Evolutionary conservation across 1,140 invertebrate species (phyloP).

Genomic region (Xylocopa sonorina): DNA sequence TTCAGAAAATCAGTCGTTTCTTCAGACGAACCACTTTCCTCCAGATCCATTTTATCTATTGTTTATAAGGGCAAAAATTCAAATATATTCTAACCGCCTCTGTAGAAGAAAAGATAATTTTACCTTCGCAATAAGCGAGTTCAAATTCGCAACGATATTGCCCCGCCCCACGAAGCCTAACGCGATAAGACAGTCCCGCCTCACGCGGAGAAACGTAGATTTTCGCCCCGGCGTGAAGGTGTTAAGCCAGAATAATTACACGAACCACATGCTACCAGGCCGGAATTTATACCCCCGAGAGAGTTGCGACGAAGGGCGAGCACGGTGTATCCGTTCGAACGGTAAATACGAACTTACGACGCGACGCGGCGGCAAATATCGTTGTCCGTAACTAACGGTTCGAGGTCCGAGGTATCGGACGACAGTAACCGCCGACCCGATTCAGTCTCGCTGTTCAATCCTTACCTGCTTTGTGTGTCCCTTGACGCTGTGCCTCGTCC

Average conservation of each 20-base stretch:
- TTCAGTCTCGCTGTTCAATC: conserved; percentile 71
- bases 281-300: conserved; percentile 28
- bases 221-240: too few relatives aligned
- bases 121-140: too few relatives aligned
- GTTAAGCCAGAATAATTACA: conserved; percentile 46
- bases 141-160: too few relatives aligned
- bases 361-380: conserved; percentile 41
- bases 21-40: too few relatives aligned
- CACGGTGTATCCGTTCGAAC: background rate
- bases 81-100: too few relatives aligned
- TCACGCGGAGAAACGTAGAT: too few relatives aligned
- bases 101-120: too few relatives aligned
- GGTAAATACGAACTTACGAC: conserved; percentile 54
- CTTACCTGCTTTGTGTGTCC: conserved; percentile 71
- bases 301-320: conserved; percentile 26
- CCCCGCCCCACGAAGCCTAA: too few relatives aligned
- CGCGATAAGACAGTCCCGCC: too few relatives aligned
- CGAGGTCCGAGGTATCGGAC: conserved; percentile 53
- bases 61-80: too few relatives aligned
- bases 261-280: conserved; percentile 15
- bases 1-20: too few relatives aligned
- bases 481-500: conserved; percentile 57
- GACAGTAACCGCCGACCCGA: conserved; percentile 57
- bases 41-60: too few relatives aligned
- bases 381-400: conserved; percentile 46